Base-by-base conservation (phyloP, 1,140 invertebrate genomes). In the Cherax destructor region DNA sequence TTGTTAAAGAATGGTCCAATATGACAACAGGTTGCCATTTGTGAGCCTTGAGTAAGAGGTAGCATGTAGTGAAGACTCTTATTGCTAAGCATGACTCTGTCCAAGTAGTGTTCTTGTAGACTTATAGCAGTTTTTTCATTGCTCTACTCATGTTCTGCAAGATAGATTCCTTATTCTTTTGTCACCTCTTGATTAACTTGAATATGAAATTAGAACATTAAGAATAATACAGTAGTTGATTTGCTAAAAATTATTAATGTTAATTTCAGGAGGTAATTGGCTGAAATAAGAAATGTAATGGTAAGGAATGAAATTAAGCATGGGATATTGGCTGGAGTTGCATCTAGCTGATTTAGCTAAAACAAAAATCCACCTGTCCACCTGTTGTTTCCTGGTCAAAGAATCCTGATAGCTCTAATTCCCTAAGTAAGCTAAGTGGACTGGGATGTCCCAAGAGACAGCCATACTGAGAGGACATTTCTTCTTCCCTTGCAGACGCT, bases 401-500 rank as follows among this genome's bases (percentile, higher is more conserved):
- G 81, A 85, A 85, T 59, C 79, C 80, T 83, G 30, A 74, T 86
- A 86, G 78, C 52, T 92, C 6, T 89, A 89, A 79, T 91, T 77
- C 87, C 89, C 69, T 91, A 91, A 86, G 78, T 87, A 86, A 91
- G 85, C 84, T 91, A 91, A 91, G 90, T 91, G 83, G 84, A 81
- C 90, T 86, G 84, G 90, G 84, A 86, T 87, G 78, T 78, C 85
- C 89, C 85, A 88, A 86, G 74, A 81, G 83, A 72, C 80, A 81
- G 89, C 92, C 87, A 89, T 87, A 91, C 92, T 92, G 92, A 92
- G 92, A 92, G 92, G 92, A 90, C 92, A 92, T 92, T 92, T 92
- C 83, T 92, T 92, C 87, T 92, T 92, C 91, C 92, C 92, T 92
- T 92, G 80, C 92, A 92, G 92, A 92, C 92, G 92, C 92, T 81